These are phyloP conservation scores for Chloroceryle amazona DNA, from an alignment of 2,797 vertebrate species.

Conservation along the genomic window DNA sequence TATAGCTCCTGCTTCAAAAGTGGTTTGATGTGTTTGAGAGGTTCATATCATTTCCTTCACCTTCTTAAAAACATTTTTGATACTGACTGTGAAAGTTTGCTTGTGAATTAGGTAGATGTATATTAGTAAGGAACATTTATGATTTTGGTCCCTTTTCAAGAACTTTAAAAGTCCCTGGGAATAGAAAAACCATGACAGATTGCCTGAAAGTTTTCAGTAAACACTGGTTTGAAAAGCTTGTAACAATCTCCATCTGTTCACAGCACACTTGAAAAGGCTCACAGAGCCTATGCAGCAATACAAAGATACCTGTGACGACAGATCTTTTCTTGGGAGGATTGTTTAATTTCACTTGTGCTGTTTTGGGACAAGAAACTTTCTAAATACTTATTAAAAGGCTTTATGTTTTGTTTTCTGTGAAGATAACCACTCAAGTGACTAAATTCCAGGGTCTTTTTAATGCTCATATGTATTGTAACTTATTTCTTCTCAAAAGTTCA, in stretches of 20 bases:
- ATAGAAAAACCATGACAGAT: constrained; percentile 60
- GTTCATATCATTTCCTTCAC: background rate
- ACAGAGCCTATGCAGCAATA: background rate
- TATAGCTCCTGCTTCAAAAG: background rate
- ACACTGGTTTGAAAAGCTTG: constrained; percentile 54
- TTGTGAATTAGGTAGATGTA: constrained; percentile 17
- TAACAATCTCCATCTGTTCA: constrained; percentile 66
- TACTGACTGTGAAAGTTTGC: background rate
- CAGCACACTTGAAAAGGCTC: constrained; percentile 49
- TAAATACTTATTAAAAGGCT: constrained; percentile 48
- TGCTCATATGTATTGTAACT: background rate
- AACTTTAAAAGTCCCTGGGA: constrained; percentile 58
- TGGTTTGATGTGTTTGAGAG: background rate
- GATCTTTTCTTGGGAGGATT: constrained; percentile 41
- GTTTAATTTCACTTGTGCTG: constrained; percentile 66
- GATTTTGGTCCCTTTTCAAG: constrained; percentile 54
- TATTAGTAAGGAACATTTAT: constrained; percentile 40
- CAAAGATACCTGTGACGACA: constrained; percentile 38
- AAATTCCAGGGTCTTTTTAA: background rate
- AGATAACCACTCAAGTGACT: background rate
- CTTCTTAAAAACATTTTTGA: background rate
- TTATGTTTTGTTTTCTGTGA: background rate
- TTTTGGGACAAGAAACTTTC: constrained; percentile 35
- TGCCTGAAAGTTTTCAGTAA: constrained; percentile 62
- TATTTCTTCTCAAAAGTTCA: background rate